These are phyloP conservation scores for Glyphotaelius pellucidus DNA, from an alignment of 2,888 invertebrate genomes.

Conservation along the genomic window DNA sequence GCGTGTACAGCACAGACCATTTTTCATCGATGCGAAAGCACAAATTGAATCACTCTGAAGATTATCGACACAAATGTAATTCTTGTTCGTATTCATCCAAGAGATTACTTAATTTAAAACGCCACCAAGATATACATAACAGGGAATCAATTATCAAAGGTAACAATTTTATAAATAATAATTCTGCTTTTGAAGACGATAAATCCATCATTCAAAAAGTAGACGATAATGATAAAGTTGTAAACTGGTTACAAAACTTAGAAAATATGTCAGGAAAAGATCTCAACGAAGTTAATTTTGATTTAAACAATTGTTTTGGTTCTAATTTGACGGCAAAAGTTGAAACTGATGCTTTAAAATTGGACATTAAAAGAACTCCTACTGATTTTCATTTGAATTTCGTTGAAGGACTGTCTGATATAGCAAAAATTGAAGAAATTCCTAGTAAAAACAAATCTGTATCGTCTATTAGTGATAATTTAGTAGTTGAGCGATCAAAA, in stretches of 20 bases:
- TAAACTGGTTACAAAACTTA: not conserved
- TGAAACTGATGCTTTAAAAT: not conserved
- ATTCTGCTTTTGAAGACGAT: not conserved
- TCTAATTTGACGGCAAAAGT: not conserved
- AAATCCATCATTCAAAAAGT: not conserved
- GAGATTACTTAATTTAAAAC: slow-evolving; percentile 49
- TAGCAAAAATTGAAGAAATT: not conserved
- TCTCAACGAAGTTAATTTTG: not conserved
- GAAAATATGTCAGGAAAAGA: not conserved
- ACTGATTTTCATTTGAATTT: not conserved
- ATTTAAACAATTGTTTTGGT: not conserved
- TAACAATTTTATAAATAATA: not conserved
- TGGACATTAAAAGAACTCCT: not conserved
- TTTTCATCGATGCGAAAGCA: slow-evolving; percentile 56
- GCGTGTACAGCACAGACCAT: slow-evolving; percentile 52
- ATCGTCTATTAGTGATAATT: not conserved
- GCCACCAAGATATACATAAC: slow-evolving; percentile 53
- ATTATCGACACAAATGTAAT: slow-evolving; percentile 50
- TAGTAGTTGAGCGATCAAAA: not conserved
- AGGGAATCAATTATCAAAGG: not conserved
- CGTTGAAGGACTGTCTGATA: not conserved
- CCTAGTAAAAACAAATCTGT: not conserved
- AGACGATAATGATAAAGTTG: not conserved
- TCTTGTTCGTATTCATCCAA: slow-evolving; percentile 56
- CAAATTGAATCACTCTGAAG: slow-evolving; percentile 52